Conservation (phyloP, 1,140 invertebrate species). For the Probaryconus sp. region DNA sequence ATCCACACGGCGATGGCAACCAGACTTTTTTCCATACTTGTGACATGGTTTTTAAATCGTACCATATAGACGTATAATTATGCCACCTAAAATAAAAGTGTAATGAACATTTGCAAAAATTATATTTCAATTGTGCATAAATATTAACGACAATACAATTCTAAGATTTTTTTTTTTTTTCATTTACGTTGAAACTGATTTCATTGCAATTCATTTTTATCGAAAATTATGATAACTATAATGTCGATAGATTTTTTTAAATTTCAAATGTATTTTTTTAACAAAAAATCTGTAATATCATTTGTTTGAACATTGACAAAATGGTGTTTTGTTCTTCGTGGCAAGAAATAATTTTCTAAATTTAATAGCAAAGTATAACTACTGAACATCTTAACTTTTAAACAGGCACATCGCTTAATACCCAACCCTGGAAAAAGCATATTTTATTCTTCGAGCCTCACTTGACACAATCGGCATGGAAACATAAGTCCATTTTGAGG, state of each 20-base stretch:
- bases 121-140: too few relatives aligned
- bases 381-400: constrained; percentile 24
- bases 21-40: constrained; percentile 84
- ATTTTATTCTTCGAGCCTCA: constrained; percentile 70
- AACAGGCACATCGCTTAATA: constrained; percentile 23
- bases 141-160: too few relatives aligned
- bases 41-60: constrained; percentile 83
- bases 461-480: constrained; percentile 82
- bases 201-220: too few relatives aligned
- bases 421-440: constrained; percentile 31
- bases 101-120: background rate
- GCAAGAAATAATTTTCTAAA: background rate
- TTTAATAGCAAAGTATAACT: background rate
- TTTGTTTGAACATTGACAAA: too few relatives aligned
- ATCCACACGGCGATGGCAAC: constrained; percentile 84
- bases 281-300: too few relatives aligned
- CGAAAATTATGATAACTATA: too few relatives aligned
- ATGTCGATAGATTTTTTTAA: too few relatives aligned
- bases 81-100: constrained; percentile 79
- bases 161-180: too few relatives aligned
- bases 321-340: background rate
- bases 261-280: too few relatives aligned
- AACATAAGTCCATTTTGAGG: constrained; percentile 81
- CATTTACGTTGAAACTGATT: too few relatives aligned
- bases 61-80: constrained; percentile 84